Base-by-base conservation (phyloP, 1,140 invertebrate species). In the Aphelinus certus region DNA sequence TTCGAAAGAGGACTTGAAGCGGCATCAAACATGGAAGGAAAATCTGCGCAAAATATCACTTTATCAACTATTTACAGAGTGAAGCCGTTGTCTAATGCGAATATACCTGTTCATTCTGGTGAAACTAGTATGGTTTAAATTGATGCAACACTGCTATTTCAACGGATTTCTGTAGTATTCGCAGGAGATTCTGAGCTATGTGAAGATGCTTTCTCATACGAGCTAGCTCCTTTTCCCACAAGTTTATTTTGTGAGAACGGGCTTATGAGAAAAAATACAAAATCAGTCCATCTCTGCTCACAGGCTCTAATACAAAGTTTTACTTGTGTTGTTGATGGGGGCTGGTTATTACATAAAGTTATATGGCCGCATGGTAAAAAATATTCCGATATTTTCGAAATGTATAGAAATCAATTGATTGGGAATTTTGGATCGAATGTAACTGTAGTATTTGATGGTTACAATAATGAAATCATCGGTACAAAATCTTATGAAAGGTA, bases 131-230 rank as follows among this genome's bases (percentile, higher is more conserved):
- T 6, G 9, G 9, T 53, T 0, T 0, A 26, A 26, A 68, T 85
- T 64, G 81, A 86, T 77, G 82, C 83, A 67, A 58, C 80, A 68
- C 77, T 84, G 76, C 77, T 88, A 10, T 87, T 86, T 76, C 85
- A 87, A 81, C 73, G 82, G 66, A 86, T 87, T 51, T 70, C 57
- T 49, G 73, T 72, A 46, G 76, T 79, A 55, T 76, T 79, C 63
- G 70, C 78, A 26, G 73, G 77, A 66, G 47, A 73, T 67, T 58
- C 71, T 67, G 77, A 80, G 72, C 73, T 84, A 77, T 76, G 83
- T 48, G 77, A 83, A 81, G 78, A 82, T 61, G 84, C 80, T 77
- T 81, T 87, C 42, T 70, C 80, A 69, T 84, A 83, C 79, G 83
- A 87, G 78, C 76, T 88, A 5, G 74, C 78, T 42, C 82, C 83